Conservation (phyloP, 2,797 vertebrate genomes). For the Myotis daubentonii region DNA sequence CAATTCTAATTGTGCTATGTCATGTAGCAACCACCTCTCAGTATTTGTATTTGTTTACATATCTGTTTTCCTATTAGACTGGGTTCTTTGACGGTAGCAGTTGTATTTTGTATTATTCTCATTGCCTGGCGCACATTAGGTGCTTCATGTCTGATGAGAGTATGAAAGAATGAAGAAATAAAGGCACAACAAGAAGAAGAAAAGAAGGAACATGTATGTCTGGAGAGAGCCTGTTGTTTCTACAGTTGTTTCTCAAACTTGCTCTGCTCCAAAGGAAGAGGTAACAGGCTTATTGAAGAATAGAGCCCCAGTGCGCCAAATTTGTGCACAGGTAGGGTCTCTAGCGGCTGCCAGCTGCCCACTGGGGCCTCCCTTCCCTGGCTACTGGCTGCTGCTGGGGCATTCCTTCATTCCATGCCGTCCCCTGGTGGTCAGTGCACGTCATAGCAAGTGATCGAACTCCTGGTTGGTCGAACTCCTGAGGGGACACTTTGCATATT, state of each 20-base stretch:
- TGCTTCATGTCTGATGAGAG: background rate
- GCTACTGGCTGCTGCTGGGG: no score
- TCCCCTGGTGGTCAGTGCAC: no score
- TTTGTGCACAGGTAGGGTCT: no score
- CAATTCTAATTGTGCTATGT: background rate
- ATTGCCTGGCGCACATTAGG: background rate
- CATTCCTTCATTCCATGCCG: no score
- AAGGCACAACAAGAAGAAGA: background rate
- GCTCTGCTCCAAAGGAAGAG: background rate
- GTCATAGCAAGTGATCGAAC: no score
- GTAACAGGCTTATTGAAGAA: background rate
- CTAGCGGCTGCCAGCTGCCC: no score
- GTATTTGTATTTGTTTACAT: background rate
- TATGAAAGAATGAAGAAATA: background rate
- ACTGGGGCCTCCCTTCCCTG: no score
- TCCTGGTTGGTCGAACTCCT: no score
- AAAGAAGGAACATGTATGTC: background rate
- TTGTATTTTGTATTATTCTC: background rate
- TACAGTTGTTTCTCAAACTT: background rate
- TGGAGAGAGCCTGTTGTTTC: background rate
- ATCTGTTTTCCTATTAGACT: background rate
- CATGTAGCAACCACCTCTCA: background rate
- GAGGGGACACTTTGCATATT: no score
- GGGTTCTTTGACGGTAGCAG: slow-evolving; percentile 2
- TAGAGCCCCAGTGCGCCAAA: no score